Base-by-base conservation (phyloP, 2,888 invertebrate genomes). In the Diarsia brunnea region DNA sequence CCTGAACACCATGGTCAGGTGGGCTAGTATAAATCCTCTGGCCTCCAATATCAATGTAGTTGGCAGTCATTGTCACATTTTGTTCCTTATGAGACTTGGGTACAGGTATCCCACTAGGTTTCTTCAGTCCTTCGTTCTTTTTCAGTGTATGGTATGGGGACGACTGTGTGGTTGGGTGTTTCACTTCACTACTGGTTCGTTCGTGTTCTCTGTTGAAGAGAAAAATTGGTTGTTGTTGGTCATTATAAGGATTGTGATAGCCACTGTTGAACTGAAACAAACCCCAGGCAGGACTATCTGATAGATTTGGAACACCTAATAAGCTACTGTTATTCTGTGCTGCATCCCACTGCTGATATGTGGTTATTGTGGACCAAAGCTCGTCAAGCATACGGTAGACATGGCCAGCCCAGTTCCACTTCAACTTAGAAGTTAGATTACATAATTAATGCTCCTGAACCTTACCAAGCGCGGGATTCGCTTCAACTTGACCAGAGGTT, bases 1-100 rank as follows among this genome's bases (percentile, higher is more conserved):
- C 97, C 95, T 97, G 96, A 82, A 96, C 96, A 24, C 96, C 96
- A 91, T 96, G 95, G 79, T 96, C 96, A 73, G 96, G 96, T n/a
- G 96, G 95, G 80, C 95, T 95, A 4, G 95, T 96, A 78, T 96
- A 97, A 58, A 96, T 96, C 89, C 96, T 94, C 88, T 96, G 96
- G 2, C 96, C 96, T 10, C 96, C 96, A 72, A 96, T 95, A 82
- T 96, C 96, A 19, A 96, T 96, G 78, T 96, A 96, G 84, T 96
- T 96, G 2, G 96, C 95, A 4, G 94, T 92, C 0, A 94, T 92
- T 2, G 92, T 95, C 61, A 95, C 91, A 2, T 92, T 89, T 82
- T 96, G 95, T 83, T 96, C 96, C 81, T 96, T 97, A 78, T 95
- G 96, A 55, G 93, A 83, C 80, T 95, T 95, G 0, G 96, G 96